Percentiles rank a stretch among this genome's conserved stretches.
These are phyloP conservation scores for Anableps anableps DNA, from an alignment of 2,797 vertebrate genomes.

Conservation along the genomic window DNA sequence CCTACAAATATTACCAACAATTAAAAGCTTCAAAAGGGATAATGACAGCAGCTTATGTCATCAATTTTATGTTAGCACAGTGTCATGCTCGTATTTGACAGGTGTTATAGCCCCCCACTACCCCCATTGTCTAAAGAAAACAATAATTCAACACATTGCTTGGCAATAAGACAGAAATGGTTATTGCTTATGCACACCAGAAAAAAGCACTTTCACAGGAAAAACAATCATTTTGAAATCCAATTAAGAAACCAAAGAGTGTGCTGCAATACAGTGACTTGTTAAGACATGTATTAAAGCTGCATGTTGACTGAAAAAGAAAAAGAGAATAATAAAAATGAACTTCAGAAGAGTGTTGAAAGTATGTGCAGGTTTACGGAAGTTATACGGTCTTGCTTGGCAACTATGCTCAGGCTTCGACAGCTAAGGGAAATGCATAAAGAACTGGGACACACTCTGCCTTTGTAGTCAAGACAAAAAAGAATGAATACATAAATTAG, in stretches of 20 bases:
- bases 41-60: not conserved
- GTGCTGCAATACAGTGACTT: conserved; percentile 7
- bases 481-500: conserved; percentile 83
- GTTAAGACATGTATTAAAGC: conserved; percentile 14
- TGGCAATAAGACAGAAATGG: not conserved
- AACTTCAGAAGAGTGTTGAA: conserved; percentile 32
- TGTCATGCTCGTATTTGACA: conserved; percentile 5
- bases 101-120: not conserved
- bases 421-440: conserved; percentile 69
- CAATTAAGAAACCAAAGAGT: not conserved
- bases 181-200: not conserved
- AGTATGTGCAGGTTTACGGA: conserved; percentile 35
- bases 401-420: conserved; percentile 53
- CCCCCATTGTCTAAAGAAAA: not conserved
- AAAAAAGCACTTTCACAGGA: not conserved
- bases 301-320: conserved; percentile 31
- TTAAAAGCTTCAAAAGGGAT: not conserved
- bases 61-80: conserved; percentile 15
- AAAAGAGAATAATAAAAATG: conserved; percentile 14
- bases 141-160: not conserved
- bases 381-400: conserved; percentile 42
- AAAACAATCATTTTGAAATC: not conserved
- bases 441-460: conserved; percentile 69
- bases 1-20: not conserved
- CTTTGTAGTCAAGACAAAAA: conserved; percentile 84